Evolutionary conservation across 2,888 invertebrate species (phyloP), one percentile per base, ranked within the genome.

Genomic region (Enchytraeus crypticus): DNA sequence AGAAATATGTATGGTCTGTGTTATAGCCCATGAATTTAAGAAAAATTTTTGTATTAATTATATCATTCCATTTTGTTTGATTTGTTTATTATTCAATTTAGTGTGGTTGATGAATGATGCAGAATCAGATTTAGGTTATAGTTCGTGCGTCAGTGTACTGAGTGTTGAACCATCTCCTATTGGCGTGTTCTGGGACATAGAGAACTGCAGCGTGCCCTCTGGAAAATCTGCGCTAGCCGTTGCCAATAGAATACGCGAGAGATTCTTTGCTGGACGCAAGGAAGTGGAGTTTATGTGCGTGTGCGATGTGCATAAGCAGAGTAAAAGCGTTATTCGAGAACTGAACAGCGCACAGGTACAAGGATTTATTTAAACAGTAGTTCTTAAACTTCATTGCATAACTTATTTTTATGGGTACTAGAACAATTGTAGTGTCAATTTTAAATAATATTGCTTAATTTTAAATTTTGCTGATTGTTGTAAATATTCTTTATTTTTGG

Each of bases 141-240:
- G n/a, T n/a, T n/a, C n/a, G n/a, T n/a, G n/a, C n/a, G n/a, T n/a
- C n/a, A n/a, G n/a, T n/a, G n/a, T n/a, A n/a, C n/a, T n/a, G n/a
- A n/a, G n/a, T n/a, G n/a, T n/a, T n/a, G n/a, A 23, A 11, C 46
- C 46, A 14, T 27, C 47, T 26, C 88, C 89, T 1, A 85, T 91
- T 72, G 90, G 90, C 54, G 88, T 91, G 68, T 91, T 90, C 80
- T 92, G 92, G 92, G 92, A 92, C 77, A 91, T 92, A 73, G 90
- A 92, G 81, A 92, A 92, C 78, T 90, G 90, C 77, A 86, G 27
- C 85, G 88, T 91, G 51, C 90, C 91, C 2, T 85, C 86, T 75
- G 86, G 86, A 56, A 87, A 87, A 77, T 90, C 89, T 62, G 89
- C 90, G 5, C 83, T 88, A 71, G 85, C 85, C 69, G 85, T 90